Evolutionary conservation across 2,113 vertebrate genomes (phyloP), one percentile per base, ranked within the genome.

Genomic region (Phylloscopus whistleri): DNA sequence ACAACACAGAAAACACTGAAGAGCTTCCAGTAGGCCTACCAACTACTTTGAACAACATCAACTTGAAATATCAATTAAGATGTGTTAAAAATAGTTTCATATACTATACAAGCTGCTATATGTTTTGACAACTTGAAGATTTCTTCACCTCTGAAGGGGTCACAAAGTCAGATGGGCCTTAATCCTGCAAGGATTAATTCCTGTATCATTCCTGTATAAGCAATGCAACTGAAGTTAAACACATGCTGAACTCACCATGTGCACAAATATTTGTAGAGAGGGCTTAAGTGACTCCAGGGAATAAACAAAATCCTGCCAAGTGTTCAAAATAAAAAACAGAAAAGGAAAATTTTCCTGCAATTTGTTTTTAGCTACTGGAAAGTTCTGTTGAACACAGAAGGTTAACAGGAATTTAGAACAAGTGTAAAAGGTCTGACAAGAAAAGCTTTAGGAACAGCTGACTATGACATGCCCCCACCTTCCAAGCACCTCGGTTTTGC

Each of bases 241-340:
- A 66, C 23, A 62, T 11, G 43, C 55, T 93, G 79, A 86, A 86
- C 64, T 83, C n/a, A 48, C 4, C 53, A 58, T 2, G 28, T 27
- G 44, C 64, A 75, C 44, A 94, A 68, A 68, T 84, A 89, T 75
- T 79, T 84, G 81, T 30, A 69, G 30, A 90, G n/a, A 64, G 35
- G n/a, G 44, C 19, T 92, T 67, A 89, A 87, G 35, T 44, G 48
- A 63, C 46, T 74, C 46, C 3, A 11, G 39, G 27, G 55, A 86
- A 69, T 52, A 93, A 91, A 93, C n/a, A 93, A 93, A 95, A 87
- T 37, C 18, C 46, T 95, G 70, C 63, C 55, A 83, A 95, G 60
- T 27, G 27, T 27, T 77, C 33, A 84, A 79, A 95, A 82, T 16
- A 68, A 83, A 82, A 91, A 91, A 17, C 13, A 80, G 33, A 63